Base-by-base conservation (phyloP, 1,140 invertebrate species). In the Notospermus geniculatus region DNA sequence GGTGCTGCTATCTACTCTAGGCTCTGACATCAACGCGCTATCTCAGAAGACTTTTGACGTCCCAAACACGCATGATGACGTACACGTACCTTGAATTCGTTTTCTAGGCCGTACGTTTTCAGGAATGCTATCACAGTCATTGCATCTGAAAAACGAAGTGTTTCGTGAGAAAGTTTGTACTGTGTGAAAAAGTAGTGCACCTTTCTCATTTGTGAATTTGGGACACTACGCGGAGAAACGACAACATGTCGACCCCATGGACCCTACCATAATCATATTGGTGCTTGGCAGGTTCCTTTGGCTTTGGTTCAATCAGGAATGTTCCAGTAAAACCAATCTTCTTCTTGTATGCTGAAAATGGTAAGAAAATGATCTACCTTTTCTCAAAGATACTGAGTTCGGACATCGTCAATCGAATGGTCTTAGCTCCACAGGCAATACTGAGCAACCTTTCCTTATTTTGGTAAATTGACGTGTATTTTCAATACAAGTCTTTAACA, bases 81-180 rank as follows among this genome's bases (percentile, higher is more conserved):
- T 36, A 27, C 30, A 54, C 57, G 63, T 65, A 88, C 80, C 76
- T 87, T 88, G 71, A 85, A 87, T 60, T 86, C 83, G 5, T 85
- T 80, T 29, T 87, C 86, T 41, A 88, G 78, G 57, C 83, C 85
- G 66, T 85, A 86, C 60, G 84, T 83, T 68, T 87, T 86, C 52
- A 88, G 74, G 64, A 88, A 86, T 43, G 82, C 86, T 67, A 88
- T 80, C 23, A 86, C 85, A 58, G 86, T 87, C 56, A 85, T 85
- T 2, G 86, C 84, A 78, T 88, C 86, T 80, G 61, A 25, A 73
- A n/a, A n/a, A 43, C 39, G 39, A n/a, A n/a, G 39, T 43, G n/a
- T 13, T 13, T n/a, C 39, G 39, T 11, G n/a, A n/a, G 11, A 11
- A n/a, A 43, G n/a, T 43, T 13, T 43, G 11, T 11, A 13, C n/a